These are phyloP conservation scores for Leucozona laternaria DNA, from an alignment of 2,888 invertebrate genomes.

Conservation along the genomic window DNA sequence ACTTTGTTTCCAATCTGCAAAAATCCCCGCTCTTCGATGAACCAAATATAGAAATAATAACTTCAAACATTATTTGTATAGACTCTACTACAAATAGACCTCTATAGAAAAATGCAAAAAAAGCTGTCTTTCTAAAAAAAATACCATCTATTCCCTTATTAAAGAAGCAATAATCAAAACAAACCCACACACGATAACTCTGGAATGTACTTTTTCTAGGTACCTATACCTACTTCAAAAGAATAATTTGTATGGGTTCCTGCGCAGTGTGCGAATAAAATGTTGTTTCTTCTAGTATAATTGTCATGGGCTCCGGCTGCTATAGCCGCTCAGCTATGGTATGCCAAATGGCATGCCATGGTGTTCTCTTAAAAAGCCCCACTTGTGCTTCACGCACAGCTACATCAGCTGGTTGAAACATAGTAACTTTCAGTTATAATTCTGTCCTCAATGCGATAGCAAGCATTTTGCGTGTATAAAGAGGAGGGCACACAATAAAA, in stretches of 20 bases:
- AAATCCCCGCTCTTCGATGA: no score
- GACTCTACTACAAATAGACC: background rate
- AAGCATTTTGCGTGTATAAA: conserved; percentile 37
- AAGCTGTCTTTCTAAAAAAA: background rate
- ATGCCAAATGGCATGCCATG: conserved; percentile 1
- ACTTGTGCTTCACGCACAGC: background rate
- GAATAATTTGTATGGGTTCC: conserved; percentile 11
- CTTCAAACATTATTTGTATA: background rate
- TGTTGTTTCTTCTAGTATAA: background rate
- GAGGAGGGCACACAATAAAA: conserved; percentile 35
- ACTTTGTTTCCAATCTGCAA: no score
- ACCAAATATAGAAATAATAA: no score
- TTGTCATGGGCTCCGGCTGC: background rate
- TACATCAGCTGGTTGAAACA: conserved; percentile 16
- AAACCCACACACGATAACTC: conserved; percentile 57
- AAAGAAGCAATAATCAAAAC: conserved; percentile 2
- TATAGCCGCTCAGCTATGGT: background rate
- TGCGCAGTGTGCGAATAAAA: conserved; percentile 33
- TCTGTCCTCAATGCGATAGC: conserved; percentile 58
- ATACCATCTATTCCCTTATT: background rate
- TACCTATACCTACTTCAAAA: background rate
- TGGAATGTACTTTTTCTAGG: conserved; percentile 30
- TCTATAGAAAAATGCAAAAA: background rate
- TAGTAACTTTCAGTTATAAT: conserved; percentile 35
- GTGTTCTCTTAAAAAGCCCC: conserved; percentile 10